These are phyloP conservation scores for Xenus cinereus DNA, from an alignment of 2,113 vertebrate species.

Conservation along the genomic window DNA sequence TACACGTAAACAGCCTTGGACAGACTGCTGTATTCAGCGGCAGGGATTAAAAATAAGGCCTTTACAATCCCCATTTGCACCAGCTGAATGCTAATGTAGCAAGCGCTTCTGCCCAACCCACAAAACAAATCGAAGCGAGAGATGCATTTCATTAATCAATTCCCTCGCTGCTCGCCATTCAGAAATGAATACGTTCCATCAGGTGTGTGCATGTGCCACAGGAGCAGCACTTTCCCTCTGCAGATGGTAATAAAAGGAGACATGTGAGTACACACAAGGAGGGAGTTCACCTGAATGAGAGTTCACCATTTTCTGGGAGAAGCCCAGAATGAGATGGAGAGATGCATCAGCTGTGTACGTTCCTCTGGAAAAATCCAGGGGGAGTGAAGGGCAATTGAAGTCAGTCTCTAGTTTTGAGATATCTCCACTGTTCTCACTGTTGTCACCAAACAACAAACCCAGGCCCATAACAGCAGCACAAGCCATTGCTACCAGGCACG, in stretches of 20 bases:
- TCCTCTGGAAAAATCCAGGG: neutral
- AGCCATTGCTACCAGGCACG: neutral
- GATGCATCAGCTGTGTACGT: rapidly evolving
- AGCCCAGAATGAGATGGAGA: neutral
- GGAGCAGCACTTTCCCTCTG: neutral
- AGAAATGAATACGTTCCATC: neutral
- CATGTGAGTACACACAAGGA: neutral
- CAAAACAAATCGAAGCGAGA: neutral
- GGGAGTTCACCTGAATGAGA: neutral
- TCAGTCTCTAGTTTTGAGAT: neutral
- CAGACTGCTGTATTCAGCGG: rapidly evolving
- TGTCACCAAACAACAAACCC: neutral
- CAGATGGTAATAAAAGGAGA: neutral
- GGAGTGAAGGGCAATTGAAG: neutral
- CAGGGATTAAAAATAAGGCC: neutral
- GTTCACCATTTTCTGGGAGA: neutral
- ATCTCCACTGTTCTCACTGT: rapidly evolving
- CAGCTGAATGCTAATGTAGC: constrained; percentile 44
- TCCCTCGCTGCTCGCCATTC: neutral
- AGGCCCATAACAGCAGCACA: neutral
- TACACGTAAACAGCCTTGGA: neutral
- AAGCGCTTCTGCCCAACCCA: neutral
- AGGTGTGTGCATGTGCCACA: neutral
- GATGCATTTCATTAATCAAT: constrained; percentile 26
- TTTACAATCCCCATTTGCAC: neutral